phyloP scores from a whole-genome alignment of 2,888 invertebrate species.

The Ernsta delagoae region DNA sequence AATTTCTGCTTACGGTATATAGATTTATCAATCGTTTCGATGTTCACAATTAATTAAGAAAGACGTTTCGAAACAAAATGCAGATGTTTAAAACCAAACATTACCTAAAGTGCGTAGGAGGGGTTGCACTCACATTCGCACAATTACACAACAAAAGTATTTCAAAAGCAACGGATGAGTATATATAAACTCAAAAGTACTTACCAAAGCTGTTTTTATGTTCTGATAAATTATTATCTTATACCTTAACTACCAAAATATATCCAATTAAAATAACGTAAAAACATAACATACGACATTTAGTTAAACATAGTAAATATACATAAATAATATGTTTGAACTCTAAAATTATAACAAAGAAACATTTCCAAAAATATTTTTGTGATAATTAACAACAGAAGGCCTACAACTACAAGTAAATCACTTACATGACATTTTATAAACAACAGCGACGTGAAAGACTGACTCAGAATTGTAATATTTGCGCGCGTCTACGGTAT shows the following conservation, averaged over 20 bases:
- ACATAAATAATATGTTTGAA: no score
- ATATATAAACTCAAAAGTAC: no score
- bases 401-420: not conserved
- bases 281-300: no score
- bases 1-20: not conserved
- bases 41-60: not conserved
- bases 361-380: no score
- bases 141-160: not conserved
- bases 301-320: no score
- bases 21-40: not conserved
- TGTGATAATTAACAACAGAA: no score
- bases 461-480: constrained; percentile 5
- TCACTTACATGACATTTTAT: not conserved
- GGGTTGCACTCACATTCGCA: not conserved
- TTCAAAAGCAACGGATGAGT: no score
- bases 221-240: no score
- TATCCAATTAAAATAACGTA: no score
- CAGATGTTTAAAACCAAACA: not conserved
- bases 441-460: not conserved
- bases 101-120: not conserved
- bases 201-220: no score
- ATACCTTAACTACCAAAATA: no score
- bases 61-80: not conserved
- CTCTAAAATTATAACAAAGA: not conserved
- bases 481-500: constrained; percentile 9